Evolutionary conservation across 1,140 invertebrate species (phyloP), one percentile per base, ranked within the genome.

Genomic region (Pectinophora gossypiella): DNA sequence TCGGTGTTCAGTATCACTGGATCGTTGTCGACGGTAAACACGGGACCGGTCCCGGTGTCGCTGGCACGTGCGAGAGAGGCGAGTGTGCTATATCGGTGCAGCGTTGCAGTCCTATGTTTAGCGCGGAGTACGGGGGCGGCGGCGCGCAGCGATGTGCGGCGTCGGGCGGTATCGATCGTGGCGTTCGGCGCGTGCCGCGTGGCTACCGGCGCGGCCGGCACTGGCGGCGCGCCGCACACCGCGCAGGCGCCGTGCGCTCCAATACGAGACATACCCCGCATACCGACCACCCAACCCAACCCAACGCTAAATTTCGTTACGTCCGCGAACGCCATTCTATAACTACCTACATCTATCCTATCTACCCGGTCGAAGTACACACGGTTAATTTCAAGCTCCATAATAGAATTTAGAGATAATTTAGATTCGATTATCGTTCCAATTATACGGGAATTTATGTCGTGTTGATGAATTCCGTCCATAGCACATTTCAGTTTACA

Each of bases 121-220:
- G 68, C 71, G 55, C 67, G 59, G 59, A 46, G 64, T 58, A 47
- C 44, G 50, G 51, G 63, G 61, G 55, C 59, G 60, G 51, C 54
- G 63, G 61, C 58, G 43, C 46, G 57, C 43, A 32, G 44, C 55
- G 50, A 59, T 49, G 55, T 48, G 57, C 76, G 50, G 22, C 40
- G 40, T 12, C 49, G 61, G 54, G 61, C 57, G 63, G 38, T 58
- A 63, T 61, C 58, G 35, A n/a, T 47, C 27, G 49, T 54, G 40
- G 42, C 62, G 48, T 62, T 53, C 48, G 63, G 70, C 77, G 77
- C 76, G 78, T 80, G 76, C 56, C 76, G 67, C 72, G 72, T 75
- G 74, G 72, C 62, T 72, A 76, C 75, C 73, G 72, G 71, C 79
- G 80, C 75, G 72, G 64, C 72, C 77, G 76, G 69, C 70, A 85